These are phyloP conservation scores for Cichladusa arquata DNA, from an alignment of 2,113 vertebrate genomes.

Conservation along the genomic window DNA sequence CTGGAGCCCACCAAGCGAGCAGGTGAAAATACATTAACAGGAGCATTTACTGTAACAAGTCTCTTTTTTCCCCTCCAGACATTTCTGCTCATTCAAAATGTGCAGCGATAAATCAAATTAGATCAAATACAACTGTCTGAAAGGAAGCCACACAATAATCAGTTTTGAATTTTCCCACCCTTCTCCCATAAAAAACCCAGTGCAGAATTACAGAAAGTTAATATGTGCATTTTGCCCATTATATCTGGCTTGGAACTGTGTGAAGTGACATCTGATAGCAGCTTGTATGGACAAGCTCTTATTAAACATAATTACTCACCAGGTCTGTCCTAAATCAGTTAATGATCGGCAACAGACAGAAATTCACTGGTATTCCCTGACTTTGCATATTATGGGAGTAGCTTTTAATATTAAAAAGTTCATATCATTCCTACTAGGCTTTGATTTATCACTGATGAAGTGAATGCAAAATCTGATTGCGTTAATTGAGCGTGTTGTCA, in stretches of 20 bases:
- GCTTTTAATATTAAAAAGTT: conserved; percentile 55
- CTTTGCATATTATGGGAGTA: conserved; percentile 27
- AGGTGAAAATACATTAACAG: conserved; percentile 25
- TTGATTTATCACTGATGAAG: conserved; percentile 1
- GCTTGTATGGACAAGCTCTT: conserved; percentile 25
- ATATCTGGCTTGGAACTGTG: conserved; percentile 24
- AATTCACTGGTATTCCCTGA: neutral
- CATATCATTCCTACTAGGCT: neutral
- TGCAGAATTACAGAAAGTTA: conserved; percentile 42
- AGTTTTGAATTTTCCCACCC: conserved; percentile 60
- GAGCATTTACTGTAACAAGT: neutral
- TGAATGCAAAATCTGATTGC: conserved; percentile 11
- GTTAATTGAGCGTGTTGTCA: conserved; percentile 46
- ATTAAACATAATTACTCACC: conserved; percentile 10
- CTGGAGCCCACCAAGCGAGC: conserved; percentile 36
- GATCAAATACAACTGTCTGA: conserved; percentile 57
- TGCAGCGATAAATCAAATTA: conserved; percentile 57
- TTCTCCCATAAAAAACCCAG: conserved; percentile 16
- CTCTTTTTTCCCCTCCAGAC: conserved; percentile 11
- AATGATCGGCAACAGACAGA: conserved; percentile 39
- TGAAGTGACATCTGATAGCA: conserved; percentile 52
- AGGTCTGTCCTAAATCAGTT: conserved; percentile 51
- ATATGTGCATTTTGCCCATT: conserved; percentile 15
- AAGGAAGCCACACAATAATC: conserved; percentile 44
- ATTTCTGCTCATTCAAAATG: conserved; percentile 29